Percentiles rank a stretch among this genome's conserved stretches.
Evolutionary conservation across 2,113 vertebrate species (phyloP).

Genomic region (Dasyprocta punctata): DNA sequence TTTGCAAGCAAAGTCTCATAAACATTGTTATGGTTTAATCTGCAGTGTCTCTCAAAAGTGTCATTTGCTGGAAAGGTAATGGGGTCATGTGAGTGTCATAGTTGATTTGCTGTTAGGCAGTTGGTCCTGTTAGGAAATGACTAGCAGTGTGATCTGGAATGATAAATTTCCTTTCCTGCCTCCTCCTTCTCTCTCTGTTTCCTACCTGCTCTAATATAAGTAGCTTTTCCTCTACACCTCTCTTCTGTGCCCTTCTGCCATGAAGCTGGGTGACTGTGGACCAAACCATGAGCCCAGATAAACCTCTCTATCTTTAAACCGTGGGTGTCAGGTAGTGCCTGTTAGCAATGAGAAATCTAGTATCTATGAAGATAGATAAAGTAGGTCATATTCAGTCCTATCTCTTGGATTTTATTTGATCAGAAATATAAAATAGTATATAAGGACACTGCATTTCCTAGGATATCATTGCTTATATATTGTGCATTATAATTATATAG

Average conservation of each 20-base stretch:
- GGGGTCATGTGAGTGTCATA: not conserved
- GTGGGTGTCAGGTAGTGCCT: not conserved
- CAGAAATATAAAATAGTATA: not conserved
- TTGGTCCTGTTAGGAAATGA: not conserved
- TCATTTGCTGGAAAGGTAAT: not conserved
- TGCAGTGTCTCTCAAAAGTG: not conserved
- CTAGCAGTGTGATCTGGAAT: not conserved
- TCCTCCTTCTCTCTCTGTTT: not conserved
- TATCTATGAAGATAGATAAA: not conserved
- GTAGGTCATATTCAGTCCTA: not conserved
- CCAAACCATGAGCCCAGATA: not conserved
- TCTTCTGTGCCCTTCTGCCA: not conserved
- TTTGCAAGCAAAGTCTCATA: too few species aligned
- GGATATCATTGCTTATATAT: too few species aligned
- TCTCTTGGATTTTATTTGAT: not conserved
- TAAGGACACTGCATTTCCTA: not conserved
- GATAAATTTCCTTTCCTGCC: not conserved
- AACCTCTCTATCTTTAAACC: not conserved
- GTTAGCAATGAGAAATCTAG: not conserved
- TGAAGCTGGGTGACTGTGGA: not conserved
- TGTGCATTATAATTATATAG: not conserved
- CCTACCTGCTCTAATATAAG: not conserved
- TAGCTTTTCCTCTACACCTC: not conserved
- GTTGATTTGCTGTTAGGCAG: not conserved
- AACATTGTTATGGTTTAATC: not conserved